phyloP scores from a whole-genome alignment of 2,888 invertebrate species.

The Acanthopleura granulata region DNA sequence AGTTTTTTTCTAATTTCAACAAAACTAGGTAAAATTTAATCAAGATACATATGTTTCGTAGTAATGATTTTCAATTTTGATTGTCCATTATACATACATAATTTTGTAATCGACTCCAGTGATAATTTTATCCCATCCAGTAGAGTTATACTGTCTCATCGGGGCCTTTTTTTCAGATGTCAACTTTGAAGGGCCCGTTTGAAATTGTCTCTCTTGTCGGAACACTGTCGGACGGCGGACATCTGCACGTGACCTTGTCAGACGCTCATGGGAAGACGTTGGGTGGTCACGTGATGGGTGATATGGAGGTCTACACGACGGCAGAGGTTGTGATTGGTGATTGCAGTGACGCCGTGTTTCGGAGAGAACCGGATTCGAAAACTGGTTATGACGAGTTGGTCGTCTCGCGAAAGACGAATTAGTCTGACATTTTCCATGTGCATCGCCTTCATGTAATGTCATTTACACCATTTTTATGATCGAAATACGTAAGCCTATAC shows the following conservation, averaged over 20 bases:
- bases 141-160: too few relatives aligned
- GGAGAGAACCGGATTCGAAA: slow-evolving; percentile 43
- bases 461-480: too few relatives aligned
- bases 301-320: slow-evolving; percentile 68
- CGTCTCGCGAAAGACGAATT: slow-evolving; percentile 24
- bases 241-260: slow-evolving; percentile 68
- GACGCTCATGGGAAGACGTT: slow-evolving; percentile 65
- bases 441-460: too few relatives aligned
- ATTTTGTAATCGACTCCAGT: too few relatives aligned
- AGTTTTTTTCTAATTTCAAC: too few relatives aligned
- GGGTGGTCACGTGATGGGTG: slow-evolving; percentile 69
- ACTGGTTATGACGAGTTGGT: slow-evolving; percentile 58
- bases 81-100: too few relatives aligned
- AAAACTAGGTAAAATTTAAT: too few relatives aligned
- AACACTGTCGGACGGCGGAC: slow-evolving; percentile 66
- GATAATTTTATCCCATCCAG: not conserved
- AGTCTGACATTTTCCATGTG: too few relatives aligned
- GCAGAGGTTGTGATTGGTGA: slow-evolving; percentile 68
- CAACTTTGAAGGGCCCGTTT: slow-evolving; percentile 56
- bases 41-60: too few relatives aligned
- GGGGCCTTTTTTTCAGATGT: slow-evolving; percentile 44
- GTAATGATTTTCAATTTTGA: too few relatives aligned
- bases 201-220: slow-evolving; percentile 70
- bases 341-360: slow-evolving; percentile 45
- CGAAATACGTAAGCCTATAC: too few relatives aligned